Base-by-base conservation (phyloP, 2,888 invertebrate species). In the Laspeyria flexula region DNA sequence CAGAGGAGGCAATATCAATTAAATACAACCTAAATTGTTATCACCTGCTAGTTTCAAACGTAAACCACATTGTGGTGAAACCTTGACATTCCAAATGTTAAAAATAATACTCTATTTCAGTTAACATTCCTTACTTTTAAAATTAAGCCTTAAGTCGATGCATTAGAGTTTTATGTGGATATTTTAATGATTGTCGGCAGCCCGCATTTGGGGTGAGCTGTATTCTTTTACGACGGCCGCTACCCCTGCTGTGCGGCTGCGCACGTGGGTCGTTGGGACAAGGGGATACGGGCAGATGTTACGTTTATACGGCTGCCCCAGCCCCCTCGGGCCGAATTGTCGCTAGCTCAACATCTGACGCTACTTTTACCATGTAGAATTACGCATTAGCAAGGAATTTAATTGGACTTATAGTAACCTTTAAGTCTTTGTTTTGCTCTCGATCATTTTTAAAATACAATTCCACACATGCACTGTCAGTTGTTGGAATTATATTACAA, bases 41-140 rank as follows among this genome's bases (percentile, higher is more conserved):
- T 87, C 86, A 88, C 81, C 83, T 85, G 84, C 80, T 76, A 78
- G 78, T 83, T 74, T 80, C 70, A 74, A 86, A 84, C 81, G 82
- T 79, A 78, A 86, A 79, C 85, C 88, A 86, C 85, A 85, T 88
- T 86, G 82, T 83, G 77, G 79, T 83, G 75, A 79, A 89, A 87
- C 91, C 90, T 90, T 88, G 91, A 90, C 90, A 90, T 92, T 90
- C 91, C 86, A 68, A 75, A 77, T 78, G 88, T 85, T 90, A 90
- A 89, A 90, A 92, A 92, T 90, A 91, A 88, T 86, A 82, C 81
- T 86, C 86, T 88, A 88, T 89, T 91, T 89, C 71, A 74, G 83
- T 80, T 73, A 67, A 60, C 59, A 54, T 43, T 46, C 45, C 46
- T 60, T 59, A 65, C 65, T 69, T 72, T 73, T 60, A 49, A 82